These are phyloP conservation scores for Entomobrya multifasciata DNA, from an alignment of 2,888 invertebrate genomes.

Conservation along the genomic window DNA sequence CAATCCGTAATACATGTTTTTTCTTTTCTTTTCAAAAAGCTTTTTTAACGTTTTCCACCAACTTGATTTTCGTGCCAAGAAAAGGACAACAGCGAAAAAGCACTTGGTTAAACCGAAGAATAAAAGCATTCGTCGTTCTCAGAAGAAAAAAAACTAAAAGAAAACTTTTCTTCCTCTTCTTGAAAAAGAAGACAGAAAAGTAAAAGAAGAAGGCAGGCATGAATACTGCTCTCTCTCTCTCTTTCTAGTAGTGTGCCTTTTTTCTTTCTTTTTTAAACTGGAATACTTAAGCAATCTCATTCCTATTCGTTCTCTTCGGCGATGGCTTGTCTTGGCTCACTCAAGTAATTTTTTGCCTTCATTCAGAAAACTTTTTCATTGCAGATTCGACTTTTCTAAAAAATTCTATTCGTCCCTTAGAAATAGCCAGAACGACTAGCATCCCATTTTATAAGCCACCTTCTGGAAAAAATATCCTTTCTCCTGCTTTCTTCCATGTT, in stretches of 20 bases:
- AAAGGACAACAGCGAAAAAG: conserved; percentile 51
- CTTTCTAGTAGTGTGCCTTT: neutral
- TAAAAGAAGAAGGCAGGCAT: conserved; percentile 6
- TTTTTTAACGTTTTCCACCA: conserved; percentile 35
- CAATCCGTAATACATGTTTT: conserved; percentile 16
- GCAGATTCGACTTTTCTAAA: conserved; percentile 22
- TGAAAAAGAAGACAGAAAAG: neutral
- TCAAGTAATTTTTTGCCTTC: conserved; percentile 22
- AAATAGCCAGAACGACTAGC: conserved; percentile 1
- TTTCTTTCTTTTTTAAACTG: too few species aligned
- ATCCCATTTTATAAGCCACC: conserved; percentile 46
- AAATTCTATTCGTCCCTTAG: neutral
- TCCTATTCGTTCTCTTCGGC: too few species aligned
- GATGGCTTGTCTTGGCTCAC: too few species aligned
- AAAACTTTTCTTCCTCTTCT: conserved; percentile 23
- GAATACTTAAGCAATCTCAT: neutral
- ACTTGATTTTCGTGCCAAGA: conserved; percentile 57
- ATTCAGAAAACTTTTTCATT: conserved; percentile 55
- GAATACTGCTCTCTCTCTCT: too few species aligned
- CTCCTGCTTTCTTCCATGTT: too few species aligned
- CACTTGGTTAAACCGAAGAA: conserved; percentile 27
- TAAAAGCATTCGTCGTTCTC: conserved; percentile 2
- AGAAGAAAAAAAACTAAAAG: conserved; percentile 16
- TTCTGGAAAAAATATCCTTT: conserved; percentile 43
- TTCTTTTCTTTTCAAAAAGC: conserved; percentile 13